Evolutionary conservation across 2,797 vertebrate species (phyloP), one percentile per base, ranked within the genome.

Genomic region (Pelobates cultripes): DNA sequence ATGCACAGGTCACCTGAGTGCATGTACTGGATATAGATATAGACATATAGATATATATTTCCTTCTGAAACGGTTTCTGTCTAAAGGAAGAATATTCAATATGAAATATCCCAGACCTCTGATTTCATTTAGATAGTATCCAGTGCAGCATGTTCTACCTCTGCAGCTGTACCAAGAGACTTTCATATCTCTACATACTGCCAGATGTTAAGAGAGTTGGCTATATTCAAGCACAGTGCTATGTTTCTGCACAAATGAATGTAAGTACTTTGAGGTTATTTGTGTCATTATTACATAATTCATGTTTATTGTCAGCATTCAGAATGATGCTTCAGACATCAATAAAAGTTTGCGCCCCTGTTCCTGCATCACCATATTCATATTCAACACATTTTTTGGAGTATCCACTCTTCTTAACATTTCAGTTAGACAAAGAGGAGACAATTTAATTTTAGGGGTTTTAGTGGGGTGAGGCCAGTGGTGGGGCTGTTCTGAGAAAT

Each of bases 131-230:
- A 70, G 51, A 78, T 43, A 78, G 68, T 78, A 51, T 43, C 15
- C 70, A 79, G 53, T 64, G 14, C 71, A 71, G 53, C 55, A 64
- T 63, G 57, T 61, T 79, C 42, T 43, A 70, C 41, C 14, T 41
- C 57, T 79, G 43, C 43, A 79, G 60, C 14, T 73, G 69, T 70
- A 60, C 72, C 77, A 10, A 66, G 57, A 66, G 70, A 64, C 40
- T 12, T 41, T 66, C 64, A 72, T 72, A 72, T 79, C 57, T 63
- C 71, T 64, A 13, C 64, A 15, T 79, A 42, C 69, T 43, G 45
- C 57, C 77, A 79, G 77, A 79, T 79, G 77, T 79, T 79, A 55
- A 64, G 69, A 44, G 69, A 79, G 43, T 47, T 79, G 43, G 55
- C 17, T 15, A n/a, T 40, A 40, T 12, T 15, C 17, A 71, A 28